These are phyloP conservation scores for Galeruca laticollis DNA, from an alignment of 2,888 invertebrate species.

Conservation along the genomic window DNA sequence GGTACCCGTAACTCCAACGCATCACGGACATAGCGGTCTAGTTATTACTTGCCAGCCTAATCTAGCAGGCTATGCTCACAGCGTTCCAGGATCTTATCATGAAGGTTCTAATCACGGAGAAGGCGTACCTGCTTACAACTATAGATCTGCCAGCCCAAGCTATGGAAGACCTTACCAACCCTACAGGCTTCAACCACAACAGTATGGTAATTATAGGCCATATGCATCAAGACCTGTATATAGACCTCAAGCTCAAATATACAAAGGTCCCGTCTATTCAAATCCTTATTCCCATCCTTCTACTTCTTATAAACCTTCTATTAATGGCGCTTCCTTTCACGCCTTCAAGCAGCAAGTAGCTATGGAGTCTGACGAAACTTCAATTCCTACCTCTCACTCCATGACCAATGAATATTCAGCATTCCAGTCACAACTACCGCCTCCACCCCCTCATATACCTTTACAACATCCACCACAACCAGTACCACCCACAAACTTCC, in stretches of 20 bases:
- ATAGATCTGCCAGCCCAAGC: slow-evolving; percentile 44
- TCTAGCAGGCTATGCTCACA: slow-evolving; percentile 62
- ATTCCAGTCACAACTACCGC: not conserved
- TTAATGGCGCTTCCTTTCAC: slow-evolving; percentile 22
- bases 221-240: slow-evolving; percentile 14
- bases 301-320: slow-evolving; percentile 33
- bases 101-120: slow-evolving; percentile 37
- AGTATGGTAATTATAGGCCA: slow-evolving; percentile 18
- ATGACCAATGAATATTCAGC: not conserved
- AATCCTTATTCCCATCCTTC: slow-evolving; percentile 32
- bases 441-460: not conserved
- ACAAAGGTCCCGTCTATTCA: slow-evolving; percentile 30
- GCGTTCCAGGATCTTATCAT: slow-evolving; percentile 37
- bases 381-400: not conserved
- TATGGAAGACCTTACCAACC: slow-evolving; percentile 41
- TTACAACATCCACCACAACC: not conserved
- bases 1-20: slow-evolving; percentile 35
- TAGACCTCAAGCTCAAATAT: slow-evolving; percentile 40
- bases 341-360: slow-evolving; percentile 8
- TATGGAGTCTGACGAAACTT: not conserved
- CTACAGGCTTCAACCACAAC: slow-evolving; percentile 41
- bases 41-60: slow-evolving; percentile 66
- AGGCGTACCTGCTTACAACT: slow-evolving; percentile 36
- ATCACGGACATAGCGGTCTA: slow-evolving; percentile 59
- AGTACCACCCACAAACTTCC: slow-evolving; percentile 3